These are phyloP conservation scores for Drosophila oshimai DNA, from an alignment of 1,140 invertebrate species.

Conservation along the genomic window DNA sequence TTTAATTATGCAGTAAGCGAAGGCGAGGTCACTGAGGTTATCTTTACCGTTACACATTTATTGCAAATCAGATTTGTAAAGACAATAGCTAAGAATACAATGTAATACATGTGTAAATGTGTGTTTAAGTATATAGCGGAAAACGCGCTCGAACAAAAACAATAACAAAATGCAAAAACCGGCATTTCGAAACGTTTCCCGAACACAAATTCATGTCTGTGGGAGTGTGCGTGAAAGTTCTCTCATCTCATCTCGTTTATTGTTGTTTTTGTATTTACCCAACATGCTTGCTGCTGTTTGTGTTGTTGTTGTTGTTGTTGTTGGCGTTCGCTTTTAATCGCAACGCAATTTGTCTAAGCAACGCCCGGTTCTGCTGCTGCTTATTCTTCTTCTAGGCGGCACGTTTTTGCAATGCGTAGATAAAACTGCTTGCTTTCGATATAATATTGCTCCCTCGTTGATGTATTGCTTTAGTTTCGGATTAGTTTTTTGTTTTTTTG, in stretches of 20 bases:
- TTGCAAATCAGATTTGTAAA: not conserved
- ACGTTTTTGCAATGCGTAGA: conserved; percentile 71
- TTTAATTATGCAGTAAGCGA: not conserved
- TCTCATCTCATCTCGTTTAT: conserved; percentile 8
- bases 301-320: conserved; percentile 17
- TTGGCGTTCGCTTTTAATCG: conserved; percentile 55
- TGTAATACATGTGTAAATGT: not conserved
- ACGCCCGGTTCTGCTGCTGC: conserved; percentile 55
- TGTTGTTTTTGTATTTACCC: conserved; percentile 64
- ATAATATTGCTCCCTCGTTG: conserved; percentile 13
- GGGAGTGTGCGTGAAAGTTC: conserved; percentile 11
- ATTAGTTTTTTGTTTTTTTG: conserved; percentile 12
- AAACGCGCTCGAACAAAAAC: conserved; percentile 44
- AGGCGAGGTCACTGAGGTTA: not conserved
- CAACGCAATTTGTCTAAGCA: conserved; percentile 80
- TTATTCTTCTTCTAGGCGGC: conserved; percentile 45
- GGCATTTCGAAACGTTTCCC: conserved; percentile 59
- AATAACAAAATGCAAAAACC: conserved; percentile 65
- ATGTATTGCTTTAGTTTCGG: conserved; percentile 24
- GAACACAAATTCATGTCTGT: not conserved
- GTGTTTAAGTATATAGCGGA: conserved; percentile 40
- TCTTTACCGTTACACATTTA: not conserved
- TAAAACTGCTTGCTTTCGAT: conserved; percentile 27
- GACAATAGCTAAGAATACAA: not conserved
- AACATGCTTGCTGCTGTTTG: conserved; percentile 61